Evolutionary conservation across 2,797 vertebrate species (phyloP), one percentile per base, ranked within the genome.

Genomic region (Scolopax rusticola): DNA sequence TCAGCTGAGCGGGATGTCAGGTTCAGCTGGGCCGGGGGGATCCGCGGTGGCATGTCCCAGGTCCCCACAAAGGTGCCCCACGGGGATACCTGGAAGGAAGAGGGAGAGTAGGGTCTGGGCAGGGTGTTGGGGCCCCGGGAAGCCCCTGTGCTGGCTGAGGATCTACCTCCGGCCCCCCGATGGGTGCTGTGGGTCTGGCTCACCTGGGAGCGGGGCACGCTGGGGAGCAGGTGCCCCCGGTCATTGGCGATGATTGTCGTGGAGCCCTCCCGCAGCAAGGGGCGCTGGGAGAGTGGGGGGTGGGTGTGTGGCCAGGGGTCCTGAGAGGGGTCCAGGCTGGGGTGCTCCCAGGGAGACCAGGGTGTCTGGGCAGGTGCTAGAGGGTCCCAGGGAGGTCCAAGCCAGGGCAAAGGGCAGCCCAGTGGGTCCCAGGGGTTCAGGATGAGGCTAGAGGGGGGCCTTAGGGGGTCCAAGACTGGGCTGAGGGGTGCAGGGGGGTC

Each of bases 221-320:
- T 95, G 36, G 99, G 98, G 16, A 99, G 96, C 56, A 99, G 97
- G 68, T 99, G 99, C 38, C 99, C 99, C 78, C 95, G 97, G 41
- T 99, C 97, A 51, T 98, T 80, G 24, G 98, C 98, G 45, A 99
- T 97, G 48, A 99, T 98, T 61, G 89, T 96, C 9, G 98, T 99
- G 82, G 97, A 97, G 48, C 99, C 98, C 45, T 97, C 93, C 5
- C 93, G 96, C 30, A 94, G 87, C 12, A 70, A 57, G 9, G 98
- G 98, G 53, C 71, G 97, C 99, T 99, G 84, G 17, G 47, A 86
- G 68, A 15, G n/a, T 3, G 1, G 19, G 43, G 54, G 15, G 32
- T 2, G 15, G 38, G 5, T 8, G 43, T 40, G 4, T 8, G n/a
- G 18, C 6, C 1, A 15, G 43, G 27, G 28, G 15, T 38, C 20